These are phyloP conservation scores for Salminus brasiliensis DNA, from an alignment of 2,113 vertebrate species.

Conservation along the genomic window DNA sequence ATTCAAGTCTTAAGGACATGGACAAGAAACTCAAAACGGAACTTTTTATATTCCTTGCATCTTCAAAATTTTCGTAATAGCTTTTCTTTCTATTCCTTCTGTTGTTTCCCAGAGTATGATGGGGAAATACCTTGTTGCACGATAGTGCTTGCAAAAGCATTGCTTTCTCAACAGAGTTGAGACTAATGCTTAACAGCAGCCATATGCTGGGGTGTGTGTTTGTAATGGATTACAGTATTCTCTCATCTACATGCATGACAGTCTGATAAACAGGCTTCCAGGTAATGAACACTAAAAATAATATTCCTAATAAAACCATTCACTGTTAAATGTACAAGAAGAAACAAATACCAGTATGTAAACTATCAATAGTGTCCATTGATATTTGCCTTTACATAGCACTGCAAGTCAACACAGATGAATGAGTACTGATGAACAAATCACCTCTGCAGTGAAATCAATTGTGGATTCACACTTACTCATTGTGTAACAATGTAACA, in stretches of 20 bases:
- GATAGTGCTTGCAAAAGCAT: slow-evolving; percentile 30
- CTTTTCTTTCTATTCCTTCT: slow-evolving; percentile 11
- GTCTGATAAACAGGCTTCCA: not conserved
- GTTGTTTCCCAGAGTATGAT: slow-evolving; percentile 16
- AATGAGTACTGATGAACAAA: not conserved
- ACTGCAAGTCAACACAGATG: not conserved
- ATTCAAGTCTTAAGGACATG: slow-evolving; percentile 8
- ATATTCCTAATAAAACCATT: not conserved
- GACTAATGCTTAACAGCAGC: not conserved
- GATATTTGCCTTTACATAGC: slow-evolving; percentile 3
- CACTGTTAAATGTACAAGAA: not conserved
- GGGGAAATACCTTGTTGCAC: slow-evolving; percentile 24
- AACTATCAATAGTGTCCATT: not conserved
- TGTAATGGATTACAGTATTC: not conserved
- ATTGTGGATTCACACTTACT: slow-evolving; percentile 5
- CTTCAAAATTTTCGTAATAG: slow-evolving; percentile 1
- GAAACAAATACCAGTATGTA: not conserved
- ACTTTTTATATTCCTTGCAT: slow-evolving; percentile 39
- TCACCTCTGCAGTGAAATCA: slow-evolving; percentile 15
- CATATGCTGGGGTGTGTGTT: not conserved
- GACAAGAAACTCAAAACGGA: slow-evolving; percentile 30
- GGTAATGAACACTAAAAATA: not conserved
- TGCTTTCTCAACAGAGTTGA: not conserved
- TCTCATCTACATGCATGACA: not conserved
- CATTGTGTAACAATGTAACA: slow-evolving; percentile 16